A percentile compares a stretch with the other conserved stretches of the same genome.
Conservation (phyloP, 2,888 invertebrate genomes). For the Ceraclea dissimilis region DNA sequence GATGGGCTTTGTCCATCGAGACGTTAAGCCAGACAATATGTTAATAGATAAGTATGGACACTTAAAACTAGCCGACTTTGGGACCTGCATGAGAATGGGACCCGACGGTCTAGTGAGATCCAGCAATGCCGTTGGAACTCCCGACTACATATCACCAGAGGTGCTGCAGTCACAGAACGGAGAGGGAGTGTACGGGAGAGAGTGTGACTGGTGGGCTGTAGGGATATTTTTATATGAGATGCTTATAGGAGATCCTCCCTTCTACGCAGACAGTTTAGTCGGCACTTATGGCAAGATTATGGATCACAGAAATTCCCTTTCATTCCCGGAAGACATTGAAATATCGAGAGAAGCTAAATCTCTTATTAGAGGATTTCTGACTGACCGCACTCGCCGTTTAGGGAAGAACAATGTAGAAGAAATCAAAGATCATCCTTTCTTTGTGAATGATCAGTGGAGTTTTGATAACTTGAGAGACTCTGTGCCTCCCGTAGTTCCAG, state of each 20-base stretch:
- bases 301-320: conserved; percentile 94
- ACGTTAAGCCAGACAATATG: conserved; percentile 99
- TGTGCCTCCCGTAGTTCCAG: conserved; percentile 95
- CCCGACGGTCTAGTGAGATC: conserved; percentile 90
- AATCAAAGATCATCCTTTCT: conserved; percentile 92
- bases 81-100: conserved; percentile 99
- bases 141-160: conserved; percentile 99
- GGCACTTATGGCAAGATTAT: conserved; percentile 99
- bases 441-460: conserved; percentile 95
- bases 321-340: conserved; percentile 92
- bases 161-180: conserved; percentile 95
- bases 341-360: conserved; percentile 82
- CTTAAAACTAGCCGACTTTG: conserved; percentile 98
- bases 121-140: conserved; percentile 98
- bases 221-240: conserved; percentile 99
- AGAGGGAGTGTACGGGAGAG: conserved; percentile 91
- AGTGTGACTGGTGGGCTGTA: conserved; percentile 99
- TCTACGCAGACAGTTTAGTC: conserved; percentile 96
- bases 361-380: conserved; percentile 88
- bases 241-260: conserved; percentile 97
- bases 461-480: conserved; percentile 93
- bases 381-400: conserved; percentile 82
- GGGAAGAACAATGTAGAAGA: conserved; percentile 91
- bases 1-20: conserved; percentile 94
- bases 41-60: conserved; percentile 91